Evolutionary conservation across 2,888 invertebrate species (phyloP).

Genomic region (Eupithecia subfuscata): DNA sequence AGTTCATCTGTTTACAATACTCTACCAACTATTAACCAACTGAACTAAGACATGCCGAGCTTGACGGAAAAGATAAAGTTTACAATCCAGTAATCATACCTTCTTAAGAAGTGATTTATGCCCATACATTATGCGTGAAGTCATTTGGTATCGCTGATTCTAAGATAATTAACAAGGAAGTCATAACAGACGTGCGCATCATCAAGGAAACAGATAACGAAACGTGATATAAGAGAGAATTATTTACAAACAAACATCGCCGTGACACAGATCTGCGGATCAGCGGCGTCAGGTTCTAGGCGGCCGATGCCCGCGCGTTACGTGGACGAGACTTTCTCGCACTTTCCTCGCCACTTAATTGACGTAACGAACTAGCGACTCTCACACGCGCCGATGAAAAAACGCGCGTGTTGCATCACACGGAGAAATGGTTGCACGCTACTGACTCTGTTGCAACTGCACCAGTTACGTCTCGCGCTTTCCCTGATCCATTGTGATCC

Average conservation of each 20-base stretch:
- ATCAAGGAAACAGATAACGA: conserved; percentile 51
- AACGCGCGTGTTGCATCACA: conserved; percentile 79
- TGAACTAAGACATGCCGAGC: neutral
- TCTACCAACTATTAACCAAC: neutral
- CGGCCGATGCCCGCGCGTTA: conserved; percentile 58
- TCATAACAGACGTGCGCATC: conserved; percentile 50
- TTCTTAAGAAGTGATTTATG: neutral
- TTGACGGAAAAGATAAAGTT: neutral
- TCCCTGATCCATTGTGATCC: conserved; percentile 74
- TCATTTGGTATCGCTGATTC: conserved; percentile 20
- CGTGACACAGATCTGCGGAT: conserved; percentile 71
- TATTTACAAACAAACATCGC: conserved; percentile 79
- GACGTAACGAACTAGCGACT: conserved; percentile 81
- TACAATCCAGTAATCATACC: neutral
- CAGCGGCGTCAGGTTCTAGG: conserved; percentile 56
- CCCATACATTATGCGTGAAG: conserved; percentile 2
- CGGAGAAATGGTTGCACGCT: conserved; percentile 81
- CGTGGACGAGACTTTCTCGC: conserved; percentile 78
- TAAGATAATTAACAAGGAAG: conserved; percentile 33
- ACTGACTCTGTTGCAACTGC: conserved; percentile 75
- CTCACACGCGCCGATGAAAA: conserved; percentile 78
- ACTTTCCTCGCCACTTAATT: conserved; percentile 81
- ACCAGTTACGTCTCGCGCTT: conserved; percentile 73
- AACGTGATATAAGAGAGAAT: conserved; percentile 63
- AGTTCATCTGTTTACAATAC: conserved; percentile 12